Evolutionary conservation across 2,888 invertebrate species (phyloP), one percentile per base, ranked within the genome.

Genomic region (Pseudococcus longispinus): DNA sequence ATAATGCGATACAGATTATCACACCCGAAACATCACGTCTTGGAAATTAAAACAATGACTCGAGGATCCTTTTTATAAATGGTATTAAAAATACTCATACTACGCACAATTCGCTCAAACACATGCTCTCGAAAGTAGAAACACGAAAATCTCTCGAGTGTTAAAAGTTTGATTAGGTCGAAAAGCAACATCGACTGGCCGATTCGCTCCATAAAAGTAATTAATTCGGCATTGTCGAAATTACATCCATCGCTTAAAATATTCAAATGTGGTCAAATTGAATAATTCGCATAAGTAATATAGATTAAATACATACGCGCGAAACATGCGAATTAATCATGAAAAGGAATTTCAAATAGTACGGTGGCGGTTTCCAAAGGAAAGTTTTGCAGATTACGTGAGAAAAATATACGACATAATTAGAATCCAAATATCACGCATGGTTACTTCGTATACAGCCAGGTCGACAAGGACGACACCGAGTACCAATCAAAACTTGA

Each of bases 361-460:
- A 70, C 29, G 29, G 29, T 70, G 15, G 70, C 70, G 70, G 70
- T 70, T 70, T 70, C 8, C 15, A 29, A 18, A 18, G 70, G 29
- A 70, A 70, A 70, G 32, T 70, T 70, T 70, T 29, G 70, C 70
- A 70, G 70, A 70, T 60, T 70, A 70, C 70, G 70, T 70, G 70
- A 70, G 70, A 70, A 70, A 70, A 70, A 70, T 70, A 70, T 70
- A 70, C 29, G 70, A 70, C 70, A 70, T 70, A 70, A 70, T 70
- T 29, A 29, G 70, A 70, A 70, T 70, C 70, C 70, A 18, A 70
- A 70, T 70, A 70, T 70, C 70, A 70, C 29, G 70, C 70, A 18
- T 70, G 70, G 70, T 70, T 70, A 70, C 15, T 29, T 29, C 70
- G 29, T 70, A 60, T 18, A 0, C 13, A 26, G 11, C 37, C 0